Conservation (phyloP, 2,888 invertebrate species). For the Caenorhabditis sp. region DNA sequence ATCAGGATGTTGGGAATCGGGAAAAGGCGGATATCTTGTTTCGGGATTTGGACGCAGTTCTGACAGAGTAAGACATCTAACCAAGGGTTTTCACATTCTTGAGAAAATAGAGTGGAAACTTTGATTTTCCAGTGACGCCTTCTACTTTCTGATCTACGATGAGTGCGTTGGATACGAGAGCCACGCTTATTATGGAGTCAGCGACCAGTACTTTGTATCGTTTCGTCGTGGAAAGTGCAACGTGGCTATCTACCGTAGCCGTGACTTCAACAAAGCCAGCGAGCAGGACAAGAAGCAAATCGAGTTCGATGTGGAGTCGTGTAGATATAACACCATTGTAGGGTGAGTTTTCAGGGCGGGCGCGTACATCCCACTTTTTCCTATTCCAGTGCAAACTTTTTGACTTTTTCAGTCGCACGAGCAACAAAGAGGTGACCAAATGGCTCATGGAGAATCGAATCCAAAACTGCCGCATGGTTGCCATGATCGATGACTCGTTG, state of each 20-base stretch:
- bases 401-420: not conserved
- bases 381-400: not conserved
- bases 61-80: constrained; percentile 17
- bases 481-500: not conserved
- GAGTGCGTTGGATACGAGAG: constrained; percentile 27
- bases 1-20: constrained; percentile 15
- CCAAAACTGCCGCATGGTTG: constrained; percentile 1
- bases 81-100: no score
- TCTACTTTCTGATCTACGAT: constrained; percentile 32
- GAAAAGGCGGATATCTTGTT: constrained; percentile 16
- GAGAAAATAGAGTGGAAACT: not conserved
- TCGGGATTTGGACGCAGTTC: not conserved
- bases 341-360: not conserved
- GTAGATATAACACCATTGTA: constrained; percentile 10
- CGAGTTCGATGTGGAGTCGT: constrained; percentile 18
- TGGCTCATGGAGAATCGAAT: constrained; percentile 19
- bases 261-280: not conserved
- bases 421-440: constrained; percentile 12
- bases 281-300: constrained; percentile 1
- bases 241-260: constrained; percentile 32
- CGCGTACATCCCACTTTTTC: no score
- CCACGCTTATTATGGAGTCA: constrained; percentile 15
- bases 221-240: constrained; percentile 41
- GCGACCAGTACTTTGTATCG: constrained; percentile 2
- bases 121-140: constrained; percentile 3